These are phyloP conservation scores for Pollimyrus isidori DNA, from an alignment of 2,113 vertebrate species.

Conservation along the genomic window DNA sequence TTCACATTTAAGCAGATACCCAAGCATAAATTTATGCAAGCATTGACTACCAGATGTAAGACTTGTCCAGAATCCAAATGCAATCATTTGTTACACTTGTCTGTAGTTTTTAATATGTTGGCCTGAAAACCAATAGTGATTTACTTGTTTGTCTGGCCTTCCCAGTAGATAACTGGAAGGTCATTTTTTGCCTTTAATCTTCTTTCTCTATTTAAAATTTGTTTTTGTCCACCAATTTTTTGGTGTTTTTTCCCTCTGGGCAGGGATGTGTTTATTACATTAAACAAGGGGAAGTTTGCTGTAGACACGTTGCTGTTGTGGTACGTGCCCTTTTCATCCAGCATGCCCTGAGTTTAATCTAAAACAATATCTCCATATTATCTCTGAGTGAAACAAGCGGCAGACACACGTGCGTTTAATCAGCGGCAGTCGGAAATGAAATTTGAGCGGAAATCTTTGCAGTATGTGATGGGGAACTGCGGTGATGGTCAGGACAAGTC, in stretches of 20 bases:
- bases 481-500: not conserved
- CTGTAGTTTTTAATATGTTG: slow-evolving; percentile 18
- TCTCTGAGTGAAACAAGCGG: slow-evolving; percentile 23
- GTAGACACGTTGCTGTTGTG: not conserved
- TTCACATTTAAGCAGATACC: not conserved
- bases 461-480: not conserved
- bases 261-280: not conserved
- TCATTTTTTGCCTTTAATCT: not conserved
- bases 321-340: not conserved
- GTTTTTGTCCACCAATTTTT: not conserved
- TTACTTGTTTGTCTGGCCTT: not conserved
- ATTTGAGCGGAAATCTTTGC: not conserved
- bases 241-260: not conserved
- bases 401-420: slow-evolving; percentile 25
- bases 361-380: slow-evolving; percentile 22
- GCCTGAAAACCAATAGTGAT: slow-evolving; percentile 24
- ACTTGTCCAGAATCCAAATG: not conserved
- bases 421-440: not conserved
- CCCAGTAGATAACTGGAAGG: not conserved
- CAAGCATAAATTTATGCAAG: not conserved
- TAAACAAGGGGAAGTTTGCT: slow-evolving; percentile 5
- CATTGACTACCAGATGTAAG: not conserved
- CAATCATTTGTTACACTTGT: slow-evolving; percentile 8
- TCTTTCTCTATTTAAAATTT: not conserved
- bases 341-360: slow-evolving; percentile 18